Percentiles rank a stretch among this genome's conserved stretches.
These are phyloP conservation scores for Esperia sulphurella DNA, from an alignment of 2,888 invertebrate species.

Conservation along the genomic window DNA sequence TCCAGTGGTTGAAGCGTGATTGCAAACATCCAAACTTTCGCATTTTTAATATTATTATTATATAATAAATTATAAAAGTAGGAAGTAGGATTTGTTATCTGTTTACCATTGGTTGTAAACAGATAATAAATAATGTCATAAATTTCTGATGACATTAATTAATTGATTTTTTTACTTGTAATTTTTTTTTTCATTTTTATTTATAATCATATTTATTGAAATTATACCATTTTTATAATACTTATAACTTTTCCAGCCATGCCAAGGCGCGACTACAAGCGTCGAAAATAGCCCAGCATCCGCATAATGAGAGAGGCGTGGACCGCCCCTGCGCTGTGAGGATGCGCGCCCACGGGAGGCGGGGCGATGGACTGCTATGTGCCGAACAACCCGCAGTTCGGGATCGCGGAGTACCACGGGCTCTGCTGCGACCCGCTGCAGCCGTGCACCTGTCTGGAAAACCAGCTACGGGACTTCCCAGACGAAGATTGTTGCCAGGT, in stretches of 20 bases:
- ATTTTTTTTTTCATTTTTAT: no score
- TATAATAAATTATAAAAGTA: no score
- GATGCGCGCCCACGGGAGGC: constrained; percentile 54
- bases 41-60: no score
- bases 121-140: no score
- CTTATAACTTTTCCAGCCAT: constrained; percentile 44
- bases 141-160: no score
- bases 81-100: no score
- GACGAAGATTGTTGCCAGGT: constrained; percentile 64
- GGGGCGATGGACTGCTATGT: constrained; percentile 81
- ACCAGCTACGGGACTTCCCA: constrained; percentile 49
- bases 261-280: constrained; percentile 52
- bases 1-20: no score
- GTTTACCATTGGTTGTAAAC: no score
- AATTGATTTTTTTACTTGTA: no score
- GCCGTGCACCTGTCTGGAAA: constrained; percentile 63
- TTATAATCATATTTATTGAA: no score
- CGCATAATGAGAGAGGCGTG: constrained; percentile 21
- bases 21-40: no score
- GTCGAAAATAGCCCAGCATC: constrained; percentile 37
- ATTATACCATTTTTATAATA: no score
- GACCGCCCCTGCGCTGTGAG: constrained; percentile 55
- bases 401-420: constrained; percentile 62
- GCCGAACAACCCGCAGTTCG: constrained; percentile 84
- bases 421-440: constrained; percentile 70